Percentiles rank a stretch among this genome's conserved stretches.
These are phyloP conservation scores for Hemithea aestivaria DNA, from an alignment of 2,888 invertebrate genomes.

Conservation along the genomic window DNA sequence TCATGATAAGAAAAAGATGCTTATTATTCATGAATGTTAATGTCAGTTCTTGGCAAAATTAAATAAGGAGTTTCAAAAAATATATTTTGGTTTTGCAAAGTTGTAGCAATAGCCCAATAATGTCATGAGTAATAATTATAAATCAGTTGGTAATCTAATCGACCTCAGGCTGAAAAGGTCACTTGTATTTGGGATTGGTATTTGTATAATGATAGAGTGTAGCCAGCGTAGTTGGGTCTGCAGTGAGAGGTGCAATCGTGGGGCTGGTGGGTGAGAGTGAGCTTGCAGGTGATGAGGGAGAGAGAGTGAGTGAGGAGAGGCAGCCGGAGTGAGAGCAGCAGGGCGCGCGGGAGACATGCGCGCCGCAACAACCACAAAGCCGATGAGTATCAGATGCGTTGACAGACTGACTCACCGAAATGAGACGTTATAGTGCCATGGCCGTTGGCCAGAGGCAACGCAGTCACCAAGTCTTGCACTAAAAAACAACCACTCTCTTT, in stretches of 20 bases:
- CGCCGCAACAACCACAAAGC: constrained; percentile 74
- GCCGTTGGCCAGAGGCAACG: constrained; percentile 78
- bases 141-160: constrained; percentile 18
- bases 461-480: constrained; percentile 80
- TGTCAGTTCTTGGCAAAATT: too few species aligned
- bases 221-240: too few species aligned
- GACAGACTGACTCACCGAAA: constrained; percentile 77
- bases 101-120: constrained; percentile 9
- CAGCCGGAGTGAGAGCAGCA: constrained; percentile 51
- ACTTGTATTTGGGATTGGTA: constrained; percentile 8
- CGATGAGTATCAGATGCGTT: constrained; percentile 65
- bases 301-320: constrained; percentile 17
- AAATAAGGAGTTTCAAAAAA: too few species aligned
- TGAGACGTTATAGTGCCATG: constrained; percentile 77
- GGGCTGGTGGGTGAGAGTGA: too few species aligned
- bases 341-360: constrained; percentile 66
- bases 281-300: background rate
- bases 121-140: constrained; percentile 13
- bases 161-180: constrained; percentile 14
- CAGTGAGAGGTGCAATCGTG: too few species aligned
- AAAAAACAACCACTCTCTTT: constrained; percentile 77
- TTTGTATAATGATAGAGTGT: background rate
- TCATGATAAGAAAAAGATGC: too few species aligned
- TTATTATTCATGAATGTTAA: background rate
- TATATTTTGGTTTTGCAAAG: constrained; percentile 3